Evolutionary conservation across 2,113 vertebrate genomes (phyloP), one percentile per base, ranked within the genome.

Genomic region (Zosterops borbonicus): DNA sequence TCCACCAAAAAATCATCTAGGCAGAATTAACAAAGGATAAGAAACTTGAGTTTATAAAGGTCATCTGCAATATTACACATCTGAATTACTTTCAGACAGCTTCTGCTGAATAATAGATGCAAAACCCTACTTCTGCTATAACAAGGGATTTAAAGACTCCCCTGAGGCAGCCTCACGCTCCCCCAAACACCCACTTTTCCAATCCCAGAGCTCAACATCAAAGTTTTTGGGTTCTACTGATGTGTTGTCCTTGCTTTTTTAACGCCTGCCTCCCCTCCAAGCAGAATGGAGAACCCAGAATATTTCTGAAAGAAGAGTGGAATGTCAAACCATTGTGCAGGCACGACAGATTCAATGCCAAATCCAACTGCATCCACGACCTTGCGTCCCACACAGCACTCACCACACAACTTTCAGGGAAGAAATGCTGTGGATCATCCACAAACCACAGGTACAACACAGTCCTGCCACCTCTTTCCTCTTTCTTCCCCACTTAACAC

Each of bases 51-150:
- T 70, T 84, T 91, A 64, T 47, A 81, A 95, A 94, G 77, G 83
- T 89, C 78, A 92, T 31, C 42, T 79, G 78, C 50, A 79, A 76
- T 91, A 83, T 75, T 77, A 83, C 52, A 77, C n/a, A 33, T 64
- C 9, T 65, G 46, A 90, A 90, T 73, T 83, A 56, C 79, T 92
- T 92, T 58, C 71, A 86, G 47, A 94, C 47, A 87, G 60, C 21
- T 94, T 78, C 74, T 91, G 41, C n/a, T 87, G 89, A 95, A 55
- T 92, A 92, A 95, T 3, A 87, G 31, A 92, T 91, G 55, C 35
- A 82, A 94, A 92, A 62, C 9, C 17, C 50, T 39, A 52, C 12
- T 55, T 79, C 91, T 95, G 74, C 42, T 73, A 37, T 42, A 75
- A 65, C 27, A 49, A 89, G 69, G 42, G 53, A 89, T 33, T 6